Evolutionary conservation across 2,888 invertebrate genomes (phyloP), one percentile per base, ranked within the genome.

Genomic region (Drosophila vallismaia): DNA sequence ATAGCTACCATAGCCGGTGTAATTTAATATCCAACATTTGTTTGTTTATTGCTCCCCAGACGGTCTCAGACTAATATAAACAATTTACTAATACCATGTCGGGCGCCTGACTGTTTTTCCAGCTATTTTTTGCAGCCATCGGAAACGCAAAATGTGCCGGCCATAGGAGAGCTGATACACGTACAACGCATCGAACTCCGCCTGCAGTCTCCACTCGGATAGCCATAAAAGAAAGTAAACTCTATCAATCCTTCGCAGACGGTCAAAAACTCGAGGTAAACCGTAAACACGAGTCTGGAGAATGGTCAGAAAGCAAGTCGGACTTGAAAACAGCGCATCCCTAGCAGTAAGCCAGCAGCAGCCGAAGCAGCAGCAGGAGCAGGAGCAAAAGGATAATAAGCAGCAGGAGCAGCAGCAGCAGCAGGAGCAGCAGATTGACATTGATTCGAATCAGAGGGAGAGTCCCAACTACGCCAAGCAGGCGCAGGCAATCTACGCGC

Each of bases 271-370:
- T 75, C 74, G 67, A 79, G 60, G 62, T 70, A 71, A 58, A 75
- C 77, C 74, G 86, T 79, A 68, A 76, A 86, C 44, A 84, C 86
- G 79, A 86, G 74, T 78, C 76, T 87, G 83, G 82, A 83, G 82
- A 83, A 83, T 83, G 82, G 82, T 83, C 79, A 83, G 75, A 67
- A 76, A 76, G 88, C 76, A 83, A 87, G 88, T 70, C 70, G 82
- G 40, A 72, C 73, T 76, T 28, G 82, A 83, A 68, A 77, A 79
- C 71, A 86, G 70, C 74, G 82, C 83, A 72, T 86, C 83, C 77
- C 71, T 86, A 83, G 83, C 53, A 88, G 68, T 83, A 79, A 83
- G 88, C 71, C 70, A 79, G 77, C 89, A 78, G 75, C 44, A 77
- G 60, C 9, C 38, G 54, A 10, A 80, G 28, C 69, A 72, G 9